Conservation (phyloP, 2,888 invertebrate genomes). For the Drosophila ustulata region DNA sequence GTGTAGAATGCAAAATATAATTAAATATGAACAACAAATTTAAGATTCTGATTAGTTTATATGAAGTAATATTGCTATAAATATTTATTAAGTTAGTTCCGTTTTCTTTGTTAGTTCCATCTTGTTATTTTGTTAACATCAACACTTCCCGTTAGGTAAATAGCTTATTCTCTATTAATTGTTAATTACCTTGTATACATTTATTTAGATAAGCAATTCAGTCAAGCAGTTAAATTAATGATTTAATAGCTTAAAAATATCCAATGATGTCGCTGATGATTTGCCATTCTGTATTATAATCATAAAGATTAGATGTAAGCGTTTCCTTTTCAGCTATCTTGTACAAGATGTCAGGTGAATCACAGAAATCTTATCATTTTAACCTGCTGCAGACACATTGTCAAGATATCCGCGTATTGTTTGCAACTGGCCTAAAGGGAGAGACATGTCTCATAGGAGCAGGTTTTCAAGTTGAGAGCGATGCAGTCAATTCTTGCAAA, state of each 20-base stretch:
- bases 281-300: background rate
- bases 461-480: background rate
- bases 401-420: conserved; percentile 14
- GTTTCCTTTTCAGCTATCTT: conserved; percentile 2
- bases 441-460: background rate
- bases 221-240: conserved; percentile 14
- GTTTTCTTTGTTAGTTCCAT: background rate
- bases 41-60: too few species aligned
- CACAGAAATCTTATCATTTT: conserved; percentile 15
- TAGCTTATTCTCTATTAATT: background rate
- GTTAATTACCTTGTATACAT: background rate
- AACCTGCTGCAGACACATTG: conserved; percentile 7
- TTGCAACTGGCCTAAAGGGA: conserved; percentile 3
- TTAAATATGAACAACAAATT: too few species aligned
- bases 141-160: background rate
- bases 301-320: conserved; percentile 19
- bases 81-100: background rate
- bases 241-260: conserved; percentile 26
- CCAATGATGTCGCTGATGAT: conserved; percentile 29
- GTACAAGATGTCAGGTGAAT: conserved; percentile 6
- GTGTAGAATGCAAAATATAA: too few species aligned
- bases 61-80: too few species aligned
- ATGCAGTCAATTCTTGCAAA: conserved; percentile 6
- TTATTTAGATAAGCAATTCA: background rate
- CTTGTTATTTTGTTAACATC: background rate